Base-by-base conservation (phyloP, 2,113 vertebrate genomes). In the Eclectus roratus region DNA sequence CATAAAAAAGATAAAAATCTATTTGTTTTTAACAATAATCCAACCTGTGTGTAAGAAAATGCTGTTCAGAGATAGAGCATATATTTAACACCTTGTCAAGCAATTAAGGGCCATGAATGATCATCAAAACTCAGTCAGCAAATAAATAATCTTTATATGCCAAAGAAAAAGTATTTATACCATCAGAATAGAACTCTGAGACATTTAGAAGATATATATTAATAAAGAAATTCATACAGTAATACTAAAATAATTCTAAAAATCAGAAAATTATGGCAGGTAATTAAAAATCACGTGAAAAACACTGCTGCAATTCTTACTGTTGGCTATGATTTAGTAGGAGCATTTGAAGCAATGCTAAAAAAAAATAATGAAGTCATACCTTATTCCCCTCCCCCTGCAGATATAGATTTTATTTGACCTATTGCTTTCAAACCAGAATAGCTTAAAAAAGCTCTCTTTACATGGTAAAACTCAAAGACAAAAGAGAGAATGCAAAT, bases 351-450 rank as follows among this genome's bases (percentile, higher is more conserved):
- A 97, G 90, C 88, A 95, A 95, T 47, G 93, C 81, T 91, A 80
- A 93, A 95, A 94, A 91, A 95, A 94, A 87, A 96, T 73, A 96
- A 96, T 78, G 93, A 97, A 98, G 93, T 93, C 96, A 95, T 93
- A 88, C 89, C 68, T 96, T 97, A 91, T 93, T 85, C 92, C 91
- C 84, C 68, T 85, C 85, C 74, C 95, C 96, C 92, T 70, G 10
- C 87, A 97, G 94, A 88, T 97, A 97, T 97, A 96, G 97, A 97
- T 98, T 98, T 97, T 97, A 96, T 97, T 97, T 98, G 97, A 98
- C 97, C 97, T 98, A 98, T 98, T 94, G 97, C 97, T 98, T 98
- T 97, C 97, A 96, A 98, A 98, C 97, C 64, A 97, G 97, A 97
- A 97, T 14, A 91, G 89, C 96, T 98, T 96, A 85, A 97, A 35